Evolutionary conservation across 2,888 invertebrate genomes (phyloP).

Genomic region (Oscheius sp.): DNA sequence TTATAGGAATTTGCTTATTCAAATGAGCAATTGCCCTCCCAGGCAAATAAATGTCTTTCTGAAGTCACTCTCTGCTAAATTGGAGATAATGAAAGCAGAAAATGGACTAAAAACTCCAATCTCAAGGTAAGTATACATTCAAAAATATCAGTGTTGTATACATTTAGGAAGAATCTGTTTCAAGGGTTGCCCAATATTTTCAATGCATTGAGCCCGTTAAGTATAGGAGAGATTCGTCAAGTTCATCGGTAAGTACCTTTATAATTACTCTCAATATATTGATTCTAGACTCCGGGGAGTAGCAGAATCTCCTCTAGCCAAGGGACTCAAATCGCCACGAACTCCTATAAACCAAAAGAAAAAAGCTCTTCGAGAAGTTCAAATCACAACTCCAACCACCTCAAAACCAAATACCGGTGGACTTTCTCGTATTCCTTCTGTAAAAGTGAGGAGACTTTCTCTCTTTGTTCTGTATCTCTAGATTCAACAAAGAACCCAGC

Average conservation of each 20-base stretch:
- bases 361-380: conserved; percentile 16
- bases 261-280: not conserved
- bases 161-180: conserved; percentile 31
- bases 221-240: conserved; percentile 54
- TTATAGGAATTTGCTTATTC: conserved; percentile 44
- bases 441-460: not conserved
- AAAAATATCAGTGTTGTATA: not conserved
- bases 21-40: conserved; percentile 57
- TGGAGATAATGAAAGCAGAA: conserved; percentile 52
- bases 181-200: conserved; percentile 47
- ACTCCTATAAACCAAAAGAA: not conserved
- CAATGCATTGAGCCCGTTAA: conserved; percentile 56
- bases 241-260: conserved; percentile 39
- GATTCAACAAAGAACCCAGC: not conserved
- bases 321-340: conserved; percentile 3
- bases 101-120: conserved; percentile 34
- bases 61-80: conserved; percentile 58
- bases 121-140: conserved; percentile 13
- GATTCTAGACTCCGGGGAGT: conserved; percentile 36
- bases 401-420: not conserved
- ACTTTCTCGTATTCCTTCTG: not conserved
- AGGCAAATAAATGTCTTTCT: conserved; percentile 56
- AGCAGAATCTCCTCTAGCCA: conserved; percentile 33
- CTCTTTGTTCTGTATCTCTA: not conserved
- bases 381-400: conserved; percentile 25